Base-by-base conservation (phyloP, 2,113 vertebrate species). In the Eublepharis macularius region DNA sequence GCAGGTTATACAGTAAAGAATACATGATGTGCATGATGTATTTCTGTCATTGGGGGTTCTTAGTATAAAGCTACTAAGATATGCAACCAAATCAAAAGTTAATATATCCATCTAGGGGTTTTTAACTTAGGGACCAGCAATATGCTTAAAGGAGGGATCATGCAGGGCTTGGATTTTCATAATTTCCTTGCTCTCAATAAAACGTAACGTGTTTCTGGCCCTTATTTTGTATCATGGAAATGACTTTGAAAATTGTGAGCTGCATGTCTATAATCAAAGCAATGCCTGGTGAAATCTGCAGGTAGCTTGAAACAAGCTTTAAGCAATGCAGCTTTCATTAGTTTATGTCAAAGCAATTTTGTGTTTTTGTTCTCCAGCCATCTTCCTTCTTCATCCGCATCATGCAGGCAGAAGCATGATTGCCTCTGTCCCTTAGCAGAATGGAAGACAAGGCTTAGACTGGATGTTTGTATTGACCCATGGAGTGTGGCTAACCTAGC, bases 1-100 rank as follows among this genome's bases (percentile, higher is more conserved):
- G 87, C 88, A 92, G 81, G 90, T 88, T 83, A 90, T 90, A 87
- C 66, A 84, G 26, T 91, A 90, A 89, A 92, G 87, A 78, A 88
- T 82, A 83, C 86, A 91, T 69, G 80, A 85, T 87, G 7, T 68
- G 73, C 69, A 68, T 79, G 51, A 77, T 81, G 9, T 90, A 84
- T 90, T 92, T 91, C 86, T 86, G 60, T 83, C 57, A 69, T 89
- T 89, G 47, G 86, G 86, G 57, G 54, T 83, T 88, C 26, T 54
- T 78, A 78, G 17, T 81, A 34, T 86, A 87, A 92, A 89, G 89
- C 72, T 87, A 88, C 76, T 81, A 66, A 87, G 82, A 76, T 81
- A 54, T 29, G 43, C 76, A 90, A 86, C 84, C 0, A 3, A 66
- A n/a, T 9, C 1, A 34, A 43, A 77, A 69, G 72, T 82, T 76